Percentiles rank a stretch among this genome's conserved stretches.
phyloP scores from a whole-genome alignment of 1,140 invertebrate species.

The Rhyacophila brunnea region DNA sequence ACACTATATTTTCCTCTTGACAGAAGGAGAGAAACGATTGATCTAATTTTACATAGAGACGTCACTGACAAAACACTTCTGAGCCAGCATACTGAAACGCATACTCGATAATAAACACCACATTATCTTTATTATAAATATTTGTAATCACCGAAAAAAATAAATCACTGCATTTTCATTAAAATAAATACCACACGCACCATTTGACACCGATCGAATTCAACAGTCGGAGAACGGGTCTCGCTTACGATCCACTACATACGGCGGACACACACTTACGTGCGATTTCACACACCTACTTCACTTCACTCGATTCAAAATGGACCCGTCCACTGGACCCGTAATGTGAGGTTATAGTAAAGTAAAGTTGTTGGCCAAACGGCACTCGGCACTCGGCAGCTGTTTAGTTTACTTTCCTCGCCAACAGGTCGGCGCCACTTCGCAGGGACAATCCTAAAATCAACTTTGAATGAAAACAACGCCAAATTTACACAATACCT shows the following conservation, averaged over 20 bases:
- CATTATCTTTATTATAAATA: constrained; percentile 25
- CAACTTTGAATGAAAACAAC: too few relatives aligned
- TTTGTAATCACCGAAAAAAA: constrained; percentile 8
- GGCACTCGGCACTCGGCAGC: constrained; percentile 5
- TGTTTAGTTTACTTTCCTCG: constrained; percentile 13
- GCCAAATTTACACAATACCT: too few relatives aligned
- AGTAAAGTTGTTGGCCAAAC: constrained; percentile 3
- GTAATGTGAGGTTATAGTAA: constrained; percentile 10
- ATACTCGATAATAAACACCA: constrained; percentile 24
- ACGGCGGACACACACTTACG: constrained; percentile 16
- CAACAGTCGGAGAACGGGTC: constrained; percentile 10
- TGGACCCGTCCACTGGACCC: constrained; percentile 32
- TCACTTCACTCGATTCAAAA: constrained; percentile 24
- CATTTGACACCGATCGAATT: constrained; percentile 26
- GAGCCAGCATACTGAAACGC: constrained; percentile 24
- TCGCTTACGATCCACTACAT: constrained; percentile 13
- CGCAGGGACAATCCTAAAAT: neutral
- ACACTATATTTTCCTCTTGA: constrained; percentile 23
- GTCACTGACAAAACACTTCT: constrained; percentile 26
- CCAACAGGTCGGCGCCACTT: constrained; percentile 24
- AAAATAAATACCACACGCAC: constrained; percentile 8
- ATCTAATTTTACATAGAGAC: constrained; percentile 30
- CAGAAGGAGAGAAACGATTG: constrained; percentile 28
- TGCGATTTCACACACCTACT: constrained; percentile 26
- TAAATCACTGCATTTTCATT: constrained; percentile 23